Conservation (phyloP, 2,888 invertebrate species). For the Drosophila fulvimacula region DNA sequence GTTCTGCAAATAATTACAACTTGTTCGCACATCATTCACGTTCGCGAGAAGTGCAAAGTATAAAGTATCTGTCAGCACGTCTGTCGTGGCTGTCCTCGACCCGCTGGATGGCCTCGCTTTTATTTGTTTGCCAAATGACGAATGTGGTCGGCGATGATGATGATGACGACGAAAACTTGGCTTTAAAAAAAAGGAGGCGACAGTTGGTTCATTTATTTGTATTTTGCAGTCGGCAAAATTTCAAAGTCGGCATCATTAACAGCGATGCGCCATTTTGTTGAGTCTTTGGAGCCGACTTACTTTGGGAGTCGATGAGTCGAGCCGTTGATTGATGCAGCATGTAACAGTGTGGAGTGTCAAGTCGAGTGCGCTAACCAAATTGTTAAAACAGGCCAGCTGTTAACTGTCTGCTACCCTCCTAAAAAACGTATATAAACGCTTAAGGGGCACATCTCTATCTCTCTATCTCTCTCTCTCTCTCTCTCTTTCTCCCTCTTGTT, state of each 20-base stretch:
- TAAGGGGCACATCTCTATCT: constrained; percentile 34
- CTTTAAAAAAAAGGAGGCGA: constrained; percentile 43
- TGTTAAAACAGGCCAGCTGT: constrained; percentile 49
- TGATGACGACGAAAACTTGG: constrained; percentile 55
- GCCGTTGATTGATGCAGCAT: constrained; percentile 67
- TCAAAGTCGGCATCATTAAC: constrained; percentile 80
- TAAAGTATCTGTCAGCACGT: constrained; percentile 67
- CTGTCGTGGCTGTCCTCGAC: constrained; percentile 33
- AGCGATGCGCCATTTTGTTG: constrained; percentile 71
- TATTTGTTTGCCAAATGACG: constrained; percentile 78
- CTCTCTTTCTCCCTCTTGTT: constrained; percentile 43
- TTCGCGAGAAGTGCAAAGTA: constrained; percentile 28
- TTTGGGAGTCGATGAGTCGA: constrained; percentile 30
- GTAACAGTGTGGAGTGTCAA: constrained; percentile 28
- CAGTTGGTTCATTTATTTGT: constrained; percentile 73
- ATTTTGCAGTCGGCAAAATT: constrained; percentile 69
- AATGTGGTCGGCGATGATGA: constrained; percentile 60
- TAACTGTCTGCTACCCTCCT: constrained; percentile 44
- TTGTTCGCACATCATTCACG: constrained; percentile 75
- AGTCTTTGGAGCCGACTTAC: constrained; percentile 26
- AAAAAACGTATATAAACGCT: constrained; percentile 4
- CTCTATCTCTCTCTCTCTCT: constrained; percentile 14
- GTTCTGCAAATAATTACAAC: constrained; percentile 76
- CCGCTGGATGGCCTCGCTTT: constrained; percentile 42
- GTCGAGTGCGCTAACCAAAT: constrained; percentile 67